Conservation (phyloP, 2,888 invertebrate genomes). For the Aporophyla nigra region DNA sequence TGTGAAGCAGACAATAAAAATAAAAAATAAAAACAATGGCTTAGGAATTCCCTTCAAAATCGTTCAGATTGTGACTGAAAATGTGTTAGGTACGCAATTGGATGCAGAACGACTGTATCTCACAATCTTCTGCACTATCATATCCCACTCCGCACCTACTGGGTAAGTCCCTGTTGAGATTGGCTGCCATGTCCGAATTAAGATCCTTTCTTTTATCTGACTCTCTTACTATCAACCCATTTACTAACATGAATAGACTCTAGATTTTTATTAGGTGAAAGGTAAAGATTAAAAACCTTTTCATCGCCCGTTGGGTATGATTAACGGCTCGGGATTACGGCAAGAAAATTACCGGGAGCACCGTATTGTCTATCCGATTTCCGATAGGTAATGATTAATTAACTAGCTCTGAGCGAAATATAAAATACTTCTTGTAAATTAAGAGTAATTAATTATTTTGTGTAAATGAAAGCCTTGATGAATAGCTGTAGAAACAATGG, state of each 20-base stretch:
- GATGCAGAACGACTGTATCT: not conserved
- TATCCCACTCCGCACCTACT: too few species aligned
- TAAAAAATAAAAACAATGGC: too few species aligned
- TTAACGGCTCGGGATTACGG: conserved; percentile 5
- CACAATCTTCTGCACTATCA: not conserved
- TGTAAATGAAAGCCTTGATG: not conserved
- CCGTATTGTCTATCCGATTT: not conserved
- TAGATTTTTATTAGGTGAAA: not conserved
- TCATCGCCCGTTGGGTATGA: conserved; percentile 3
- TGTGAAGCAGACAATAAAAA: too few species aligned
- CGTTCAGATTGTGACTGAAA: not conserved
- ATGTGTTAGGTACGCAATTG: not conserved
- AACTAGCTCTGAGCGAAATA: not conserved
- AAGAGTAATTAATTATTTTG: not conserved
- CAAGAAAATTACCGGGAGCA: conserved; percentile 3
- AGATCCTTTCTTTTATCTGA: not conserved
- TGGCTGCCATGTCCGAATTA: not conserved
- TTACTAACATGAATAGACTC: not conserved
- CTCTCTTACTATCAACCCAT: not conserved
- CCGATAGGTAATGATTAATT: conserved; percentile 8
- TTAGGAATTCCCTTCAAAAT: not conserved
- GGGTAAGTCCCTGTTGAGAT: not conserved
- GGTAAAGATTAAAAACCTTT: not conserved
- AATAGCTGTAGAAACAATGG: not conserved
- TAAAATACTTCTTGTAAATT: not conserved